Conservation (phyloP, 2,113 vertebrate genomes). For the Mystacornis crossleyi region DNA sequence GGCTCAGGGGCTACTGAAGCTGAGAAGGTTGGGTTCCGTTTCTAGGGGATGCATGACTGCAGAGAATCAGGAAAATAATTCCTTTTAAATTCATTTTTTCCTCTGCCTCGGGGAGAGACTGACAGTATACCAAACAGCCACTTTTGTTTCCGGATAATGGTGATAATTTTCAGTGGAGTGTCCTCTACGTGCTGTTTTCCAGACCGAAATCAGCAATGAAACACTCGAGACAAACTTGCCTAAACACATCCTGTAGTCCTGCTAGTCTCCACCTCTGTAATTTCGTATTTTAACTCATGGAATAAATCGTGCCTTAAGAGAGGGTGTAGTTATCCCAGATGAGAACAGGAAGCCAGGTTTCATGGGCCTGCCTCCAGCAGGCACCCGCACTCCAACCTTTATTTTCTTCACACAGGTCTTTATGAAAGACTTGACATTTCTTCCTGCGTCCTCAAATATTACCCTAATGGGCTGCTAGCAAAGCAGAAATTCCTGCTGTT, state of each 20-base stretch:
- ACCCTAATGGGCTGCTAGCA: background rate
- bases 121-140: background rate
- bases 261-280: background rate
- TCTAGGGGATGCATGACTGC: background rate
- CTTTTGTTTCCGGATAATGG: background rate
- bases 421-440: background rate
- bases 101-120: background rate
- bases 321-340: background rate
- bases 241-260: background rate
- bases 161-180: background rate
- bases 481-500: background rate
- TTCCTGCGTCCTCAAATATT: background rate
- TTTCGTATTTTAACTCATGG: background rate
- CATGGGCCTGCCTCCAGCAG: background rate
- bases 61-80: background rate
- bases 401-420: background rate
- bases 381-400: background rate
- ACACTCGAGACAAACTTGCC: background rate
- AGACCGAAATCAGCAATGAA: background rate
- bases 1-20: background rate
- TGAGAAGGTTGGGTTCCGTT: background rate
- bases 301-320: background rate
- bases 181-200: rapidly evolving
- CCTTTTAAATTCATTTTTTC: background rate
- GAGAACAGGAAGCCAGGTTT: background rate